phyloP scores from a whole-genome alignment of 2,113 vertebrate species.

The Saccopteryx bilineata region DNA sequence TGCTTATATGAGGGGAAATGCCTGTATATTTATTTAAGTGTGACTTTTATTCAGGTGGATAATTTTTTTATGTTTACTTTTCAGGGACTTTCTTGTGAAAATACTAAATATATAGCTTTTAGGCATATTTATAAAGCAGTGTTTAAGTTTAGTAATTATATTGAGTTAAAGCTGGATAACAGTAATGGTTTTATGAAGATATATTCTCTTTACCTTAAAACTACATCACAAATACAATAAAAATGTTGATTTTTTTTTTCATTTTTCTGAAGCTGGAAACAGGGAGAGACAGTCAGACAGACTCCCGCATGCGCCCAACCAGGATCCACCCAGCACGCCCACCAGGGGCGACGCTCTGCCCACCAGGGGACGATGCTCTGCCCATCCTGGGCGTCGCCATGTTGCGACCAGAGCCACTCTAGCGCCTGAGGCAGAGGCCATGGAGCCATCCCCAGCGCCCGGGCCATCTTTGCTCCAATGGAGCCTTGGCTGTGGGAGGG shows the following conservation, averaged over 20 bases:
- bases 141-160: background rate
- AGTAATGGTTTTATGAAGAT: background rate
- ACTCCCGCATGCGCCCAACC: no score
- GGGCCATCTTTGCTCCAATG: no score
- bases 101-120: background rate
- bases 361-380: no score
- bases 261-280: background rate
- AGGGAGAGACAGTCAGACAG: no score
- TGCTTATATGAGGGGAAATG: background rate
- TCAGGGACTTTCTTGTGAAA: background rate
- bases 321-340: no score
- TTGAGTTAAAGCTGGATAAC: background rate
- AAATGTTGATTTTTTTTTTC: background rate
- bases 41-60: background rate
- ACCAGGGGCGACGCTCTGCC: no score
- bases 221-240: background rate
- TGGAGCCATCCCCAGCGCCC: no score
- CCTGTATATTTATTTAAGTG: background rate
- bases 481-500: no score
- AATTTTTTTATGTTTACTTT: background rate
- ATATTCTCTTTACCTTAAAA: background rate
- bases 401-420: no score
- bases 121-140: background rate
- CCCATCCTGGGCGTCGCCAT: no score
- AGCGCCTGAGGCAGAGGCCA: no score